phyloP scores from a whole-genome alignment of 2,888 invertebrate species.

The Meandrusa payeni region DNA sequence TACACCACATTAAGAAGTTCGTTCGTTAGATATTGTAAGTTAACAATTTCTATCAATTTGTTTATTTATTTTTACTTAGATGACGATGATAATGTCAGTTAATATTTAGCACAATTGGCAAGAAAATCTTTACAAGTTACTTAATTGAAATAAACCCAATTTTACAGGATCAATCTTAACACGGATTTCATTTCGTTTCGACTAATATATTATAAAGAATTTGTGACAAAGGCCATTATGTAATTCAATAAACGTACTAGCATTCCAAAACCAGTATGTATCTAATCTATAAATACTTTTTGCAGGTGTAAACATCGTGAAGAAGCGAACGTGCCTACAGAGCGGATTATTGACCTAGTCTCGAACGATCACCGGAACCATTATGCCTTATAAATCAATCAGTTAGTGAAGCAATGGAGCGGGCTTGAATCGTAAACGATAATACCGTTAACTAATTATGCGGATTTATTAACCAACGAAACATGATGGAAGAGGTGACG shows the following conservation, averaged over 20 bases:
- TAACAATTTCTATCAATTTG: no score
- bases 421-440: constrained; percentile 62
- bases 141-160: no score
- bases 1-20: no score
- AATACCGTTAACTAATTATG: constrained; percentile 71
- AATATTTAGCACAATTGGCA: no score
- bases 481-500: constrained; percentile 78
- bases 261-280: constrained; percentile 10
- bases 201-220: no score
- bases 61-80: no score
- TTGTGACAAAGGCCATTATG: no score
- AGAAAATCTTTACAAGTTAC: no score
- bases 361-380: constrained; percentile 68
- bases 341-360: constrained; percentile 67
- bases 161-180: no score
- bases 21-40: no score
- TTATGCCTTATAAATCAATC: constrained; percentile 73
- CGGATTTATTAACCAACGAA: constrained; percentile 56
- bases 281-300: constrained; percentile 42
- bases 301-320: constrained; percentile 58
- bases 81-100: no score
- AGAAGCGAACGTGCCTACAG: constrained; percentile 50
- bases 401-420: constrained; percentile 59
- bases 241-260: not conserved
- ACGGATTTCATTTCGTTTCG: no score